Percentiles rank a stretch among this genome's conserved stretches.
Conservation (phyloP, 1,140 invertebrate genomes). For the Trichoplusia ni region DNA sequence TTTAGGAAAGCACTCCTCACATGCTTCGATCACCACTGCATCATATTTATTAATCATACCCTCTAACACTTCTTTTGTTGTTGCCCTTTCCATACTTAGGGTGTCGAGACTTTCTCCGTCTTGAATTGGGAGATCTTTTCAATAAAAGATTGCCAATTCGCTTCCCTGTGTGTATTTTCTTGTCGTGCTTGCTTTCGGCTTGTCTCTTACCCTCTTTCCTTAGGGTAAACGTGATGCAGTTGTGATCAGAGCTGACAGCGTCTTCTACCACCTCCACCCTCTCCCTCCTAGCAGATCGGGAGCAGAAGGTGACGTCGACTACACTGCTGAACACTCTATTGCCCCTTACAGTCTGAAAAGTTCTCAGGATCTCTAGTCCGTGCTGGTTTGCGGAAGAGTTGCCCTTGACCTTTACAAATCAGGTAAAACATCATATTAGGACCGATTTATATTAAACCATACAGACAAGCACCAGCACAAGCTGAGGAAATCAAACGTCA, state of each 20-base stretch:
- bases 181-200: constrained; percentile 19
- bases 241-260: constrained; percentile 30
- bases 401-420: too few species aligned
- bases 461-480: too few species aligned
- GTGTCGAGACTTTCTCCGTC: not conserved
- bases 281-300: constrained; percentile 14
- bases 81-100: constrained; percentile 6
- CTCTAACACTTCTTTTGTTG: not conserved
- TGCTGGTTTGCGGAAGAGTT: too few species aligned
- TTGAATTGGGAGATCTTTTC: constrained; percentile 24
- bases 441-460: too few species aligned
- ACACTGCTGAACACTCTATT: constrained; percentile 29
- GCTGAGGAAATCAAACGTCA: too few species aligned
- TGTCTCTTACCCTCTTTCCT: not conserved
- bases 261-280: not conserved
- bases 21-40: not conserved
- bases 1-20: not conserved
- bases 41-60: not conserved
- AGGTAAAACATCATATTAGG: too few species aligned
- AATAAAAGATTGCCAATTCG: constrained; percentile 32
- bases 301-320: constrained; percentile 42
- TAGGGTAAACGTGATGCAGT: constrained; percentile 28
- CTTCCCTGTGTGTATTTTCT: constrained; percentile 34
- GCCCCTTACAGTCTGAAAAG: constrained; percentile 39
- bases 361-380: constrained; percentile 32